Conservation (phyloP, 2,113 vertebrate genomes). For the Zosterops pallidus region DNA sequence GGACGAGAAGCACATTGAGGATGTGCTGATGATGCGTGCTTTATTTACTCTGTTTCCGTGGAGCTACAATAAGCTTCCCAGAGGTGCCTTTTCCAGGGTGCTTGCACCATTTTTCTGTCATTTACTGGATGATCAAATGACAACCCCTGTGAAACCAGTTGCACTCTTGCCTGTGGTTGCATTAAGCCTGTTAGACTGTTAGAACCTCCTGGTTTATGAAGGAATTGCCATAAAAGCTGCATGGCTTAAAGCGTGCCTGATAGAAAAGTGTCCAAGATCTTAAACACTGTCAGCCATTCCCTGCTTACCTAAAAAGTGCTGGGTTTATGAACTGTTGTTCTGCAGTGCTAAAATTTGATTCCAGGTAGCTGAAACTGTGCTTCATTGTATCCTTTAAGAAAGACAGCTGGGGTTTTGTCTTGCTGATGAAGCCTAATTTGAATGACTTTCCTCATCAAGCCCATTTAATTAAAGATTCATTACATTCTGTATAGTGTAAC, state of each 20-base stretch:
- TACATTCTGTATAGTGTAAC: not conserved
- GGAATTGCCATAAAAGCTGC: not conserved
- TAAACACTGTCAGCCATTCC: not conserved
- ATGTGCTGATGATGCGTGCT: not conserved
- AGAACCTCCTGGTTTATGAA: not conserved
- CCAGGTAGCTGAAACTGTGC: slow-evolving; percentile 27
- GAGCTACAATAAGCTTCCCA: not conserved
- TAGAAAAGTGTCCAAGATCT: not conserved
- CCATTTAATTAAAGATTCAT: slow-evolving; percentile 51
- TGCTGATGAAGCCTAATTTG: slow-evolving; percentile 40
- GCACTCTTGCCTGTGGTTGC: not conserved
- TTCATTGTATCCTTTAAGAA: not conserved
- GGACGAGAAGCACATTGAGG: not conserved
- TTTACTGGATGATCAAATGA: not conserved
- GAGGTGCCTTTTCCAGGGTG: not conserved
- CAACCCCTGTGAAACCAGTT: not conserved
- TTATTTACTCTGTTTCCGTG: not conserved
- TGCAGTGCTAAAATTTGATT: not conserved
- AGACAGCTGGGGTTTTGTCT: slow-evolving; percentile 39
- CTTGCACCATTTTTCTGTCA: not conserved
- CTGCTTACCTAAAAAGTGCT: not conserved
- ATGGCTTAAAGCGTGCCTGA: not conserved
- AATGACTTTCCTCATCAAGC: slow-evolving; percentile 44
- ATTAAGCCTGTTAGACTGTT: not conserved
- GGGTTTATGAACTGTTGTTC: not conserved